phyloP scores from a whole-genome alignment of 2,113 vertebrate genomes.

The Ascaphus truei region DNA sequence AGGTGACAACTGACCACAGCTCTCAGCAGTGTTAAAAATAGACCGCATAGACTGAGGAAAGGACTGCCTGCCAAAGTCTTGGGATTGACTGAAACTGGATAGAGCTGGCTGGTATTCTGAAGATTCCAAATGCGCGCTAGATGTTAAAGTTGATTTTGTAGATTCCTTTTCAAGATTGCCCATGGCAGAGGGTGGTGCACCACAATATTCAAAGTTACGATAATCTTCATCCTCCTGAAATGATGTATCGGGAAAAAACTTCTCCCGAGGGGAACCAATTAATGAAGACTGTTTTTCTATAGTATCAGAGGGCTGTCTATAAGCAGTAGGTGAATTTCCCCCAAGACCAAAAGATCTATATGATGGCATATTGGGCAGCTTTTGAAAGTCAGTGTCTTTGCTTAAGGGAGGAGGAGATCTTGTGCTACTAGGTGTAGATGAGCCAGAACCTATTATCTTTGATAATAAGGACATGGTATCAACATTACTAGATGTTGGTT shows the following conservation, averaged over 20 bases:
- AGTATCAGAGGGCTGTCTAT: constrained; percentile 54
- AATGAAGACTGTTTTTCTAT: constrained; percentile 61
- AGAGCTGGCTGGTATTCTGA: constrained; percentile 58
- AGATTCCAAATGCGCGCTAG: constrained; percentile 53
- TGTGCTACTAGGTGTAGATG: constrained; percentile 70
- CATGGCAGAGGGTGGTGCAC: constrained; percentile 58
- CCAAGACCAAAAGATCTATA: constrained; percentile 61
- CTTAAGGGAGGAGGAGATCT: constrained; percentile 56
- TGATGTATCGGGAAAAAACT: constrained; percentile 68
- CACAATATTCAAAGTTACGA: constrained; percentile 66
- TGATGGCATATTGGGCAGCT: constrained; percentile 52
- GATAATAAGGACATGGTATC: constrained; percentile 67
- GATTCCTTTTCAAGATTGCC: constrained; percentile 69
- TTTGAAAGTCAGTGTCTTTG: constrained; percentile 60
- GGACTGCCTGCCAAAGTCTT: constrained; percentile 57
- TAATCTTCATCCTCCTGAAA: constrained; percentile 73
- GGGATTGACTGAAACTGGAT: constrained; percentile 52
- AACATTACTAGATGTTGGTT: constrained; percentile 65
- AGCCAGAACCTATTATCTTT: constrained; percentile 71
- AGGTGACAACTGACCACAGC: constrained; percentile 46
- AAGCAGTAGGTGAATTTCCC: constrained; percentile 52
- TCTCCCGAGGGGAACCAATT: constrained; percentile 67
- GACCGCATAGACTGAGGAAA: constrained; percentile 56
- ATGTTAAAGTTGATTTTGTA: constrained; percentile 64
- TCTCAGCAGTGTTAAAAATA: constrained; percentile 60